phyloP scores from a whole-genome alignment of 2,797 vertebrate species.

The Syngnathus rostellatus region DNA sequence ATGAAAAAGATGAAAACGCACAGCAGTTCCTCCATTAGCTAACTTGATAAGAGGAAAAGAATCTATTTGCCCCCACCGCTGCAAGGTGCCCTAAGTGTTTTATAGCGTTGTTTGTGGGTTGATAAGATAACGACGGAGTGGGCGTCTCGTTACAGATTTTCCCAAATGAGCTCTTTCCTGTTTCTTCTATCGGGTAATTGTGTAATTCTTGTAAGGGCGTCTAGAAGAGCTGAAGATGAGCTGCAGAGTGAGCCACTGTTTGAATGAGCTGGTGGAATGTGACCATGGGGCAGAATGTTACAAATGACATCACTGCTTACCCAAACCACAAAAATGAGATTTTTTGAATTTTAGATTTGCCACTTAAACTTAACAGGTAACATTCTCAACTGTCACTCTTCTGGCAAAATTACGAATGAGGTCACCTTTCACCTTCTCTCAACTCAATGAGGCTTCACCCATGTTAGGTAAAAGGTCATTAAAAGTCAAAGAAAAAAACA shows the following conservation, averaged over 20 bases:
- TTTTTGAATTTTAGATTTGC: too few species aligned
- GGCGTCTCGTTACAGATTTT: conserved; percentile 14
- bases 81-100: conserved; percentile 8
- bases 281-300: background rate
- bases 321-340: background rate
- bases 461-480: background rate
- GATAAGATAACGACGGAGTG: background rate
- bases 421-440: background rate
- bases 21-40: background rate
- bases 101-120: background rate
- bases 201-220: conserved; percentile 9
- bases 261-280: conserved; percentile 12
- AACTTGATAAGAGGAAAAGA: background rate
- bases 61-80: conserved; percentile 8
- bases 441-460: background rate
- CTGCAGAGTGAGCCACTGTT: background rate
- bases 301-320: background rate
- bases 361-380: background rate
- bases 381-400: background rate
- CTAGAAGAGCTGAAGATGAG: background rate
- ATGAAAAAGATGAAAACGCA: conserved; percentile 20
- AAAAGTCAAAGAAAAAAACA: background rate
- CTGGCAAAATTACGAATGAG: background rate
- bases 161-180: conserved; percentile 13
- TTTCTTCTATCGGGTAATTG: conserved; percentile 13